Base-by-base conservation (phyloP, 2,113 vertebrate species). In the Microcebus jonahi region DNA sequence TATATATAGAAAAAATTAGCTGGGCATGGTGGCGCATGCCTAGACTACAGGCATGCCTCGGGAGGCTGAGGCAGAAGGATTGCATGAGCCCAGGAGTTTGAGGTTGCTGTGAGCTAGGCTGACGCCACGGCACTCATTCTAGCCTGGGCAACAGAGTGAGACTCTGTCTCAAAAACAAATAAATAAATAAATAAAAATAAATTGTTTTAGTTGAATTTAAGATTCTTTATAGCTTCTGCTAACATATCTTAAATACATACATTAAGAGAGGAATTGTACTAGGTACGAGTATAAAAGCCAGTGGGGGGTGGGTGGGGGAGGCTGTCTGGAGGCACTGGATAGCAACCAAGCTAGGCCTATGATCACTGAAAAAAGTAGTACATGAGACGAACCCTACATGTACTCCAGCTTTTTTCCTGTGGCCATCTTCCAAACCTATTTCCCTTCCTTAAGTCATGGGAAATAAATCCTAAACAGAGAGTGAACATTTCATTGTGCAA, bases 401-500 rank as follows among this genome's bases (percentile, higher is more conserved):
- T 65, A 94, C 63, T 94, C 9, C 8, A 89, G 11, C 50, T 61
- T 90, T 92, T 34, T 81, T 25, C 67, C 89, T 36, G 27, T 55
- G 17, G 11, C 14, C 45, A 70, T 63, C 29, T 92, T 96, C 75
- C 31, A 92, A 94, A 86, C n/a, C 34, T 68, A 68, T 68, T 68
- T 68, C 65, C 34, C 34, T n/a, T 68, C 65, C 65, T 36, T 57
- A 42, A 20, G 55, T 11, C n/a, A 65, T 71, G 67, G 53, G 13
- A 95, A 93, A 90, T 4, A 79, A 23, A 96, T 17, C 23, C 71
- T 84, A 94, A 91, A 89, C 36, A 65, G 61, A 97, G 48, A 75
- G 18, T 88, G 50, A 87, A 76, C 14, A 92, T 36, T 63, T 91
- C 13, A 31, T 20, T 76, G 50, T 63, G 42, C 14, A 88, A 83